phyloP scores from a whole-genome alignment of 2,888 invertebrate genomes.

The Platycnemis pennipes region DNA sequence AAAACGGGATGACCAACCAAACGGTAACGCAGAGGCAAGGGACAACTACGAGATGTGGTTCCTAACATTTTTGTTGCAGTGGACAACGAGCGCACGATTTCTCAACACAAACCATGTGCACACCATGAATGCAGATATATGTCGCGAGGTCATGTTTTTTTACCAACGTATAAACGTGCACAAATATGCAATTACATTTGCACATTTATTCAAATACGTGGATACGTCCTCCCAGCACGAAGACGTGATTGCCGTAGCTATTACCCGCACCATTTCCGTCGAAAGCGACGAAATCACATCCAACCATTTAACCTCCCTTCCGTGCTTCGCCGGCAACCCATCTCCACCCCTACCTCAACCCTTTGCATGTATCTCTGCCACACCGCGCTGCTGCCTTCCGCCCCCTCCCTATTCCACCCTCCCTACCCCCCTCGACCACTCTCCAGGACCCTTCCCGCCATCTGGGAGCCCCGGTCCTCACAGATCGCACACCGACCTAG shows the following conservation, averaged over 20 bases:
- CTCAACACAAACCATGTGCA: neutral
- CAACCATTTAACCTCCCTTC: slow-evolving; percentile 44
- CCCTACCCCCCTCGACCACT: too few relatives aligned
- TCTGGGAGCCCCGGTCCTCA: too few relatives aligned
- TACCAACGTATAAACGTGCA: neutral
- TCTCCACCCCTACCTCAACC: neutral
- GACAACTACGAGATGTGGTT: neutral
- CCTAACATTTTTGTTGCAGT: neutral
- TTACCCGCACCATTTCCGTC: neutral
- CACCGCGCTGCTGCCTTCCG: neutral
- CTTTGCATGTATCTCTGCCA: neutral
- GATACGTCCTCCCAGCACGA: neutral
- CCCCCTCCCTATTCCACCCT: too few relatives aligned
- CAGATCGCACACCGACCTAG: neutral
- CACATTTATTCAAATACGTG: neutral
- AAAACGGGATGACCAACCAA: neutral
- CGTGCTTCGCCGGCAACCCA: neutral
- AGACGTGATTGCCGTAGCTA: neutral
- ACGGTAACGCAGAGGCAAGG: neutral
- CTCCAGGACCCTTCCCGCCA: too few relatives aligned
- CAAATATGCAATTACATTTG: neutral
- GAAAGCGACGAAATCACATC: slow-evolving; percentile 42
- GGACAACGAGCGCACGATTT: too few relatives aligned
- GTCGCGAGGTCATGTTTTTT: neutral
- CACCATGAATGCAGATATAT: neutral